Percentiles rank a stretch among this genome's conserved stretches.
These are phyloP conservation scores for Alloscopus bannaensis DNA, from an alignment of 2,888 invertebrate species.

Conservation along the genomic window DNA sequence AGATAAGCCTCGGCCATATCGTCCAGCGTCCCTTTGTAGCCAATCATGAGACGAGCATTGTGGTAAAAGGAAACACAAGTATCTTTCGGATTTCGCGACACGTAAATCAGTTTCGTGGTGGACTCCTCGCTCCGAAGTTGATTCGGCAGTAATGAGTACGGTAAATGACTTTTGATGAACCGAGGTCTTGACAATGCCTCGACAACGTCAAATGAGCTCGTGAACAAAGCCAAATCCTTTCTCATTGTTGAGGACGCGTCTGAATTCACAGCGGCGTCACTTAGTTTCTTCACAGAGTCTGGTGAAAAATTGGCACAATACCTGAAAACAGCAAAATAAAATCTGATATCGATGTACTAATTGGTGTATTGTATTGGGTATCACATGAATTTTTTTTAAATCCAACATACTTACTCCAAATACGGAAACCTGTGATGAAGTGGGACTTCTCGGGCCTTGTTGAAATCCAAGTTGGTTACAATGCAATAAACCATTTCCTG, in stretches of 20 bases:
- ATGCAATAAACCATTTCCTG: slow-evolving; percentile 86
- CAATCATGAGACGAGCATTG: slow-evolving; percentile 84
- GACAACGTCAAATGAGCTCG: slow-evolving; percentile 55
- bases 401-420: slow-evolving; percentile 80
- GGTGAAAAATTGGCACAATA: slow-evolving; percentile 55
- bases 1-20: slow-evolving; percentile 81
- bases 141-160: slow-evolving; percentile 45
- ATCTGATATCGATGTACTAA: background rate
- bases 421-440: slow-evolving; percentile 83
- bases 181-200: slow-evolving; percentile 59
- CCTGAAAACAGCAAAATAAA: slow-evolving; percentile 61
- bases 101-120: slow-evolving; percentile 84
- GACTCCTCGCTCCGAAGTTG: slow-evolving; percentile 10
- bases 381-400: background rate
- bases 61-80: slow-evolving; percentile 90
- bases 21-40: slow-evolving; percentile 78
- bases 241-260: too few relatives aligned
- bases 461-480: slow-evolving; percentile 80
- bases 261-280: too few relatives aligned
- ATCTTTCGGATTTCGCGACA: slow-evolving; percentile 90
- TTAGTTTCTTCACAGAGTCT: too few relatives aligned
- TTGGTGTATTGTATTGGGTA: slow-evolving; percentile 6
- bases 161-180: slow-evolving; percentile 50
- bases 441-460: slow-evolving; percentile 78
- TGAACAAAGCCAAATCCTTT: slow-evolving; percentile 55